Percentiles rank a stretch among this genome's conserved stretches.
Conservation (phyloP, 92 coral and sea anemone genomes). For the Epizoanthus rinbou region DNA sequence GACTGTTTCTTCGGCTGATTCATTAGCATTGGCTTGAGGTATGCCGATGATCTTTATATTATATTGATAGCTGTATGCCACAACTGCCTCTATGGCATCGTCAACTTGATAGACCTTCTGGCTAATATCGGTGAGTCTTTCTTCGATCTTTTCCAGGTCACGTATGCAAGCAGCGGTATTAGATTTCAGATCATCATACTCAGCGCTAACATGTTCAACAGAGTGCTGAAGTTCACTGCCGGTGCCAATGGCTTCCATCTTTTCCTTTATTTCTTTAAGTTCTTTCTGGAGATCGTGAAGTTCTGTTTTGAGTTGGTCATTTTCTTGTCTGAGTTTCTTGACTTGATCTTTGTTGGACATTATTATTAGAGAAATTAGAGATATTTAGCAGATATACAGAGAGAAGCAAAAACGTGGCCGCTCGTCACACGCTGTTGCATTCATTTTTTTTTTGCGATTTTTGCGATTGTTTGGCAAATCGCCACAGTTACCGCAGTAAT, state of each 20-base stretch:
- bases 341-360: background rate
- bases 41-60: conserved; percentile 43
- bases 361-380: background rate
- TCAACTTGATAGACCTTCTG: conserved; percentile 42
- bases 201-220: conserved; percentile 18
- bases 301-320: conserved; percentile 8
- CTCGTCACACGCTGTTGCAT: too few relatives aligned
- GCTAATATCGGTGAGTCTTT: conserved; percentile 22
- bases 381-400: background rate
- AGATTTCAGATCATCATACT: background rate
- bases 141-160: background rate
- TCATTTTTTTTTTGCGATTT: too few relatives aligned
- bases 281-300: conserved; percentile 1
- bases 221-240: background rate
- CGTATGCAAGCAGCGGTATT: too few relatives aligned
- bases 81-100: conserved; percentile 46
- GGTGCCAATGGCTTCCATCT: background rate
- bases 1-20: conserved; percentile 46
- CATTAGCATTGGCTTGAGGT: conserved; percentile 22
- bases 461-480: too few relatives aligned
- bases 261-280: conserved; percentile 10
- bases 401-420: background rate
- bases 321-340: conserved; percentile 21
- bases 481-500: too few relatives aligned
- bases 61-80: conserved; percentile 49